These are phyloP conservation scores for Pseudomugil gertrudae DNA, from an alignment of 2,797 vertebrate species.

Conservation along the genomic window DNA sequence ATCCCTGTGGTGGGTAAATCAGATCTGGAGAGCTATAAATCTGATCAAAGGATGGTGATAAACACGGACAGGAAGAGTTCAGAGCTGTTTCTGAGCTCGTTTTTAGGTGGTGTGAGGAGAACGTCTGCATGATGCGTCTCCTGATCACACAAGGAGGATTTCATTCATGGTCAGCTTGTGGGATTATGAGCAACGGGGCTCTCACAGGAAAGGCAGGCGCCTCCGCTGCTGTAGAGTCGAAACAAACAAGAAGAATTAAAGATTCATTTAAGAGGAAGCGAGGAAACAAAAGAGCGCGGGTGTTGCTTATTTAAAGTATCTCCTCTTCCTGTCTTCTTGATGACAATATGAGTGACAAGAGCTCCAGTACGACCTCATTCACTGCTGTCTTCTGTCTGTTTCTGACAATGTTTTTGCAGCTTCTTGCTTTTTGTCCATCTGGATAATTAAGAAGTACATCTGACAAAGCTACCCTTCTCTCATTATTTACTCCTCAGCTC, in stretches of 20 bases:
- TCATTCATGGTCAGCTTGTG: conserved; percentile 41
- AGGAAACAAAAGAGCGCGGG: conserved; percentile 8
- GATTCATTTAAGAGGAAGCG: conserved; percentile 47
- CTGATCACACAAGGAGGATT: conserved; percentile 4
- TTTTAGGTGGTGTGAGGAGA: conserved; percentile 27
- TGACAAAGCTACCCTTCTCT: conserved; percentile 29
- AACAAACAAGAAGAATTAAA: conserved; percentile 54
- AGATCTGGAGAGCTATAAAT: conserved; percentile 37
- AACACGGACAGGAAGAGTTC: conserved; percentile 5
- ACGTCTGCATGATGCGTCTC: conserved; percentile 61
- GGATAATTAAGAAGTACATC: conserved; percentile 39
- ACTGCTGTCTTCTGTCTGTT: neutral
- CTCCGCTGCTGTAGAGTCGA: conserved; percentile 22
- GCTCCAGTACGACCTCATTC: conserved; percentile 43
- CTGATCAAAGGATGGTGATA: conserved; percentile 38
- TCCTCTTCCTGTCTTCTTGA: conserved; percentile 17
- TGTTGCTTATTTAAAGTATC: conserved; percentile 7
- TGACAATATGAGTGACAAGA: conserved; percentile 14
- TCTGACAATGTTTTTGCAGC: conserved; percentile 32
- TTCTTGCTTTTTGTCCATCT: conserved; percentile 20
- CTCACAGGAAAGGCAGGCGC: conserved; percentile 37
- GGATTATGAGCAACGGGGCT: conserved; percentile 67
- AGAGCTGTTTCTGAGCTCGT: conserved; percentile 33
- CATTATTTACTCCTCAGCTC: conserved; percentile 35
- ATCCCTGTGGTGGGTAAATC: conserved; percentile 28